Evolutionary conservation across 2,888 invertebrate genomes (phyloP), one percentile per base, ranked within the genome.

Genomic region (Machimus rusticus): DNA sequence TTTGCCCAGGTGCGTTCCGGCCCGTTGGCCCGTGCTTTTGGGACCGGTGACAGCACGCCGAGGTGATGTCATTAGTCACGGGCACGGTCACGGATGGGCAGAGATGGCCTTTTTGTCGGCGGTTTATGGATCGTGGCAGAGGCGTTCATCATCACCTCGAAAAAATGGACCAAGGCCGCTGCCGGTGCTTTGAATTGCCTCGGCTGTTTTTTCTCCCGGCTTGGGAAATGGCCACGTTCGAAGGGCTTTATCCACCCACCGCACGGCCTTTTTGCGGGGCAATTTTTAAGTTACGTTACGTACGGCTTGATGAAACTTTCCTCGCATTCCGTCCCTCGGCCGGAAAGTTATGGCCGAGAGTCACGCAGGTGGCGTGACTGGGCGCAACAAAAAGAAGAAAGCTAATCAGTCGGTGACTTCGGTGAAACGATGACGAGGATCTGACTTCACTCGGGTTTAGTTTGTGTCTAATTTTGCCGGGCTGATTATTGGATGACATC

Each of bases 381-480:
- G 14, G n/a, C 39, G 34, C 76, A 76, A 76, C 76, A 76, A 34
- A 76, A 34, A 39, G 19, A 6, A 37, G 34, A 76, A 39, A 76
- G 76, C 39, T 76, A 76, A 76, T 76, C 76, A 76, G 76, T 76
- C 76, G 39, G 76, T 28, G 76, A 76, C 76, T 76, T 5, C 39
- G 39, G 14, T 5, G 28, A 66, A 66, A 66, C 9, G 66, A 66
- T 66, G 23, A 66, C 66, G 66, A 66, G 28, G 66, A 66, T 66
- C 28, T 28, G 66, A 66, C 23, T 28, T 51, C 66, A 66, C 19
- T 23, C 66, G 66, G 1, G 66, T 9, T 28, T 3, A 19, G 9
- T 66, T 66, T 66, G 66, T 28, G 23, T 66, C 66, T 66, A 66
- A 66, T 66, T 66, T 28, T 23, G 28, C 66, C 28, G 66, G 66